phyloP scores from a whole-genome alignment of 2,113 vertebrate species.

The Ranitomeya imitator region DNA sequence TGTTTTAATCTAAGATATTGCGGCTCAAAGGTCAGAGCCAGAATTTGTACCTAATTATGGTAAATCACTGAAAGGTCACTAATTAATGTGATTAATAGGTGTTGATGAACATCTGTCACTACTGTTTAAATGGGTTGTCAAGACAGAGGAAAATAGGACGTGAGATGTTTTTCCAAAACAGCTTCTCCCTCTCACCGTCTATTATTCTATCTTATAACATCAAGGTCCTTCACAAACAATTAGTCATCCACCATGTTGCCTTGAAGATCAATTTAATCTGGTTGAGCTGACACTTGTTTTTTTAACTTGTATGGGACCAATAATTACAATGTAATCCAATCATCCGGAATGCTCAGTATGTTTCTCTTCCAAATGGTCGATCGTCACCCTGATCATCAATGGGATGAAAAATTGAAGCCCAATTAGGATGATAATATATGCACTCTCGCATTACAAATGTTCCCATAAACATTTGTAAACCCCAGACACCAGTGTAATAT shows the following conservation, averaged over 20 bases:
- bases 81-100: background rate
- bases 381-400: background rate
- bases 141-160: too few relatives aligned
- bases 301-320: too few relatives aligned
- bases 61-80: slow-evolving; percentile 10
- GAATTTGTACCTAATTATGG: background rate
- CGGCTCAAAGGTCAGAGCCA: background rate
- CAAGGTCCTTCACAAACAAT: too few relatives aligned
- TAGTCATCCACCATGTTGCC: too few relatives aligned
- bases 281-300: too few relatives aligned
- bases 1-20: background rate
- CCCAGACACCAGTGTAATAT: background rate
- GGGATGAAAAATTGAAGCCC: background rate
- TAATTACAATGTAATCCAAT: too few relatives aligned
- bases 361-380: background rate
- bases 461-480: background rate
- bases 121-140: too few relatives aligned
- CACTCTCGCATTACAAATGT: background rate
- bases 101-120: background rate
- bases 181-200: too few relatives aligned
- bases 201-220: too few relatives aligned
- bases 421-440: background rate
- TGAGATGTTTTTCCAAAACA: too few relatives aligned
- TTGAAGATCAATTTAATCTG: too few relatives aligned
- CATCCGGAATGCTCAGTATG: background rate